These are phyloP conservation scores for Nerophis ophidion DNA, from an alignment of 2,113 vertebrate species.

Conservation along the genomic window DNA sequence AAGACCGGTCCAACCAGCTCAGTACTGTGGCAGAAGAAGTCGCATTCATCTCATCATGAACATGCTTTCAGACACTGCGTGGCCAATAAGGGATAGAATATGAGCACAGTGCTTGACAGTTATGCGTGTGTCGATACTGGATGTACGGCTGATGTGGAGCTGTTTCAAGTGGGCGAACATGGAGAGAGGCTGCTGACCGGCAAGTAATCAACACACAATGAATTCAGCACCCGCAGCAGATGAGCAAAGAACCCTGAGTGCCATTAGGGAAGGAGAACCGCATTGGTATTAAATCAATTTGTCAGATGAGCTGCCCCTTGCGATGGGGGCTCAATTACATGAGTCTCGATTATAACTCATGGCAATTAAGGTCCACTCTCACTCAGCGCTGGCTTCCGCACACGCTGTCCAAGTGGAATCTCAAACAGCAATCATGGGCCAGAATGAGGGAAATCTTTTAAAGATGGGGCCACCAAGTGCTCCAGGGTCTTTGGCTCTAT, in stretches of 20 bases:
- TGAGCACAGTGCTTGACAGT: not conserved
- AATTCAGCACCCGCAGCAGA: constrained; percentile 53
- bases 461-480: constrained; percentile 66
- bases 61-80: not conserved
- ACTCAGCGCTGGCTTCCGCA: constrained; percentile 50
- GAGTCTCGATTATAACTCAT: constrained; percentile 67
- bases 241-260: constrained; percentile 51
- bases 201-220: constrained; percentile 65
- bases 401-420: constrained; percentile 67
- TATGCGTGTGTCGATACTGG: constrained; percentile 8
- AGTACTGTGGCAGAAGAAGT: constrained; percentile 4
- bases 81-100: not conserved
- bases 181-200: constrained; percentile 39
- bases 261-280: constrained; percentile 68
- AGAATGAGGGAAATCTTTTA: constrained; percentile 63
- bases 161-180: constrained; percentile 35
- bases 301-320: constrained; percentile 69
- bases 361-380: constrained; percentile 70
- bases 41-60: not conserved
- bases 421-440: constrained; percentile 66
- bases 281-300: constrained; percentile 76
- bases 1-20: constrained; percentile 44
- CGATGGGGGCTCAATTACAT: constrained; percentile 70
- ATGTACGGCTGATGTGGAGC: constrained; percentile 16
- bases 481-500: constrained; percentile 49